Evolutionary conservation across 1,140 invertebrate species (phyloP).

Genomic region (Vollenhovia emeryi): DNA sequence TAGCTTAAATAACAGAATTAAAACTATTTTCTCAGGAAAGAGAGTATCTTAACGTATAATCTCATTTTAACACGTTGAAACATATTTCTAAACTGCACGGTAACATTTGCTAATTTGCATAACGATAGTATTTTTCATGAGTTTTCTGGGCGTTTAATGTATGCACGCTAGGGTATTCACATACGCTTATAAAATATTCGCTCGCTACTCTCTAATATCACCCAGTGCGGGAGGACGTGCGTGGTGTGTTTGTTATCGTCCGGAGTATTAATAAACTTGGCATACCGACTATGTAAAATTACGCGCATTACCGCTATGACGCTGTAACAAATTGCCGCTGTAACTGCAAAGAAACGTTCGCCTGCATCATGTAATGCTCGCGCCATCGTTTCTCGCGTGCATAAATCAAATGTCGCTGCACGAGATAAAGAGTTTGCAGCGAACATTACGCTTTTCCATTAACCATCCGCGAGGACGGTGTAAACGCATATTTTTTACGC

Average conservation of each 20-base stretch:
- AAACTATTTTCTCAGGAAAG: not conserved
- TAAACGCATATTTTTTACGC: not conserved
- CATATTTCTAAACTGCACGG: not conserved
- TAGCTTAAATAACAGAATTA: too few species aligned
- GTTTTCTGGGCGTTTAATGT: constrained; percentile 3
- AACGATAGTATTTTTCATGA: not conserved
- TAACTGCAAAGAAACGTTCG: constrained; percentile 50
- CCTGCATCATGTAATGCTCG: constrained; percentile 30
- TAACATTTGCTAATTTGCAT: not conserved
- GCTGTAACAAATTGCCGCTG: constrained; percentile 32
- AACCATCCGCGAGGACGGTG: not conserved
- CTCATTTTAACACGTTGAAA: not conserved
- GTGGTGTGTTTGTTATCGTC: constrained; percentile 11
- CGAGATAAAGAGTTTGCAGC: constrained; percentile 37
- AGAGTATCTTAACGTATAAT: not conserved
- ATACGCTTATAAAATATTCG: constrained; percentile 32
- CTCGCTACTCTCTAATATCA: not conserved
- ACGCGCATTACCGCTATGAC: constrained; percentile 11
- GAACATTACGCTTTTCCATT: constrained; percentile 33
- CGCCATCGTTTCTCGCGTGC: constrained; percentile 31
- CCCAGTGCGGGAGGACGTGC: not conserved
- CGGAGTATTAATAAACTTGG: constrained; percentile 40
- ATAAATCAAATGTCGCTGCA: constrained; percentile 45
- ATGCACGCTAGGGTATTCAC: not conserved
- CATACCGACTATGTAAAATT: constrained; percentile 47